Evolutionary conservation across 2,888 invertebrate species (phyloP).

Genomic region (Diogma glabrata): DNA sequence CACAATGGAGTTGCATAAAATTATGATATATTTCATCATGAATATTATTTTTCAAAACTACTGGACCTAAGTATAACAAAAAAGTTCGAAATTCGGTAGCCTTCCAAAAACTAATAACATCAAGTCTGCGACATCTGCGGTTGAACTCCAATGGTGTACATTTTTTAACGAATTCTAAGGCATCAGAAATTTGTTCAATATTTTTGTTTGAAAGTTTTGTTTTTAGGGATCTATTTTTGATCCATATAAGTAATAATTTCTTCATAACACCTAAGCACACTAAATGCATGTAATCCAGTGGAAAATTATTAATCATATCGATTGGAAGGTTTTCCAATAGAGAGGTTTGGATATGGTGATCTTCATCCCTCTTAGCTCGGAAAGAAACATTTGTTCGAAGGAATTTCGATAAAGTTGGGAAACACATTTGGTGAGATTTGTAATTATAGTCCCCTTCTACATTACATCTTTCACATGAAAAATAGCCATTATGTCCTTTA

Average conservation of each 20-base stretch:
- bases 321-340: slow-evolving; percentile 9
- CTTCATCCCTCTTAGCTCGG: too few species aligned
- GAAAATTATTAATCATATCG: slow-evolving; percentile 10
- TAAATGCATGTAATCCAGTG: slow-evolving; percentile 13
- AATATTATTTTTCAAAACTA: slow-evolving; percentile 17
- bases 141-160: slow-evolving; percentile 7
- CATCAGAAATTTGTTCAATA: neutral
- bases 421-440: too few species aligned
- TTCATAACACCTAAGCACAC: slow-evolving; percentile 10
- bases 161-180: neutral
- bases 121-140: neutral
- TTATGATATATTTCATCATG: slow-evolving; percentile 15
- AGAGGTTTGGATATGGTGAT: slow-evolving; percentile 1
- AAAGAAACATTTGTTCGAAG: too few species aligned
- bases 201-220: too few species aligned
- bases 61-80: slow-evolving; percentile 13
- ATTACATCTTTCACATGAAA: slow-evolving; percentile 9
- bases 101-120: slow-evolving; percentile 18
- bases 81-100: slow-evolving; percentile 18
- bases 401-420: too few species aligned
- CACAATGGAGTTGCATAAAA: slow-evolving; percentile 20
- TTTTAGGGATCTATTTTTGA: too few species aligned
- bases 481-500: slow-evolving; percentile 10
- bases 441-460: too few species aligned
- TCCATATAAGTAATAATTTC: neutral